Conservation (phyloP, 2,888 invertebrate genomes). For the Chorisops tibialis region DNA sequence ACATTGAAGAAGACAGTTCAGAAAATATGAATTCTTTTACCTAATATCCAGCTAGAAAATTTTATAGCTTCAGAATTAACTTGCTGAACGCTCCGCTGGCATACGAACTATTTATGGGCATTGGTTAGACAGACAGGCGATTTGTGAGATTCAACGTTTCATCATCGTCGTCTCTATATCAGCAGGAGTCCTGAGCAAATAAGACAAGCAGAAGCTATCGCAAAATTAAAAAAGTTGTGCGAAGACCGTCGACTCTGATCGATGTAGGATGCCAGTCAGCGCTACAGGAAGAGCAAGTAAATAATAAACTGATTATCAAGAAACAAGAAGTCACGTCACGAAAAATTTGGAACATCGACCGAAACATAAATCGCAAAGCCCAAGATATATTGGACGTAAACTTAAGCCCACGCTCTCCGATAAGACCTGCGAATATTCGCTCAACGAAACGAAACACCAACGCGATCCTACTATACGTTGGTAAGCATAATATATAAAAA, state of each 20-base stretch:
- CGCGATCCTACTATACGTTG: too few species aligned
- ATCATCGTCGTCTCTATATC: slow-evolving; percentile 13
- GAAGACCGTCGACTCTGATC: not conserved
- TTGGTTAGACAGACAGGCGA: not conserved
- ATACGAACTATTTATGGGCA: too few species aligned
- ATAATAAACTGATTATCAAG: slow-evolving; percentile 34
- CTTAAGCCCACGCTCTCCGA: slow-evolving; percentile 22
- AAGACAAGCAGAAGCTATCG: slow-evolving; percentile 24
- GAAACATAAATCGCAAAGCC: slow-evolving; percentile 27
- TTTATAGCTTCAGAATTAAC: too few species aligned
- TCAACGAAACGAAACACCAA: not conserved
- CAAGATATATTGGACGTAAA: slow-evolving; percentile 33
- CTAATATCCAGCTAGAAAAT: too few species aligned
- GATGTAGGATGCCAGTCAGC: not conserved
- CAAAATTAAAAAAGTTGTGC: slow-evolving; percentile 31
- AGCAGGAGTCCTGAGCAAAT: slow-evolving; percentile 30
- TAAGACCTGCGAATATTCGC: not conserved
- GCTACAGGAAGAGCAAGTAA: slow-evolving; percentile 17
- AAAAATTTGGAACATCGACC: slow-evolving; percentile 32
- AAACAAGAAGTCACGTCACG: slow-evolving; percentile 34
- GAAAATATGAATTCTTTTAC: too few species aligned
- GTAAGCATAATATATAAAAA: too few species aligned
- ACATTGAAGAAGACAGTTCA: too few species aligned
- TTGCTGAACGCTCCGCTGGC: too few species aligned
- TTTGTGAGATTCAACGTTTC: slow-evolving; percentile 5